A percentile compares a stretch with the other conserved stretches of the same genome.
These are phyloP conservation scores for Trichomycterus rosablanca DNA, from an alignment of 2,113 vertebrate genomes.

Conservation along the genomic window DNA sequence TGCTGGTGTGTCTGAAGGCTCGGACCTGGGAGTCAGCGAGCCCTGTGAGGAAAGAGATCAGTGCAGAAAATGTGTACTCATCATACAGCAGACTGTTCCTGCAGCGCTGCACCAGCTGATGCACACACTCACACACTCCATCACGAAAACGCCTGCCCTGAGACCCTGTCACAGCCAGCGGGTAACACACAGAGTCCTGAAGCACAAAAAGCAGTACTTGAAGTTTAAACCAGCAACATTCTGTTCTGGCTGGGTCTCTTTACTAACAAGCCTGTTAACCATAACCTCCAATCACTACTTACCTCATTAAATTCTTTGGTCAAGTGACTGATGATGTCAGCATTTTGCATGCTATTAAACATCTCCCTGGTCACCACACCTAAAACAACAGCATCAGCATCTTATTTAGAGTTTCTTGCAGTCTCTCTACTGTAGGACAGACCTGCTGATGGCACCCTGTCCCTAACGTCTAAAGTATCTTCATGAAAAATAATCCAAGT, in stretches of 20 bases:
- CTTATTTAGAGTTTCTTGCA: too few species aligned
- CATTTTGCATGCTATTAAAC: slow-evolving; percentile 75
- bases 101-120: slow-evolving; percentile 66
- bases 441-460: too few species aligned
- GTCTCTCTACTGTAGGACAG: too few species aligned
- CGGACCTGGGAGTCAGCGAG: slow-evolving; percentile 85
- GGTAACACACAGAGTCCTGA: slow-evolving; percentile 76
- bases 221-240: too few species aligned
- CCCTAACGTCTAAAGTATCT: too few species aligned
- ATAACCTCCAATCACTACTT: slow-evolving; percentile 1
- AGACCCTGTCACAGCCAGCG: slow-evolving; percentile 62
- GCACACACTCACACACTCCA: slow-evolving; percentile 71
- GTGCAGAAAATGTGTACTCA: slow-evolving; percentile 71
- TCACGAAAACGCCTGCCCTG: slow-evolving; percentile 71
- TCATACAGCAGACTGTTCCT: slow-evolving; percentile 75
- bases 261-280: too few species aligned
- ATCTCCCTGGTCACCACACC: slow-evolving; percentile 75
- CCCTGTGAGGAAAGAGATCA: slow-evolving; percentile 77
- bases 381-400: slow-evolving; percentile 40
- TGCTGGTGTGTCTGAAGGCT: slow-evolving; percentile 87
- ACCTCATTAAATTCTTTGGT: slow-evolving; percentile 85
- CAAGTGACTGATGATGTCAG: slow-evolving; percentile 77
- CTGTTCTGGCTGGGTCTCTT: too few species aligned
- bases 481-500: too few species aligned
- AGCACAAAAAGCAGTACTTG: not conserved